Evolutionary conservation across 1,140 invertebrate genomes (phyloP).

Genomic region (Drosophila saltans): DNA sequence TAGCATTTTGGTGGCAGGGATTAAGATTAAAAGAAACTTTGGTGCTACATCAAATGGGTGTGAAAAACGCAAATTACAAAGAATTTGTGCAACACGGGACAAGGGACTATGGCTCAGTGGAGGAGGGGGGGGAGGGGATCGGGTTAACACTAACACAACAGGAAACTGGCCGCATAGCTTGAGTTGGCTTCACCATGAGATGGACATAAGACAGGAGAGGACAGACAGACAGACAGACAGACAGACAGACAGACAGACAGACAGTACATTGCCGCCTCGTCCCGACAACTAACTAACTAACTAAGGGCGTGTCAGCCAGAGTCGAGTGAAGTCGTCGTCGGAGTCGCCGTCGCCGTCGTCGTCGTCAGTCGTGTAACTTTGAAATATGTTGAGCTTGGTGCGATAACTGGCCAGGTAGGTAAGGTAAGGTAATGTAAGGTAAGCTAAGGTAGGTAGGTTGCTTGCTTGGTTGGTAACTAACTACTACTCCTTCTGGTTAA

Average conservation of each 20-base stretch:
- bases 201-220: slow-evolving; percentile 24
- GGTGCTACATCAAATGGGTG: slow-evolving; percentile 79
- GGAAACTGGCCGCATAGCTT: slow-evolving; percentile 73
- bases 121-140: not conserved
- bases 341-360: slow-evolving; percentile 1
- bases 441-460: not conserved
- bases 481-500: slow-evolving; percentile 24
- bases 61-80: slow-evolving; percentile 81
- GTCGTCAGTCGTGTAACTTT: slow-evolving; percentile 75
- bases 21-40: slow-evolving; percentile 71
- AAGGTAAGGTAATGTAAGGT: slow-evolving; percentile 30
- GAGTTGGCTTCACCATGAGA: slow-evolving; percentile 27
- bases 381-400: slow-evolving; percentile 75
- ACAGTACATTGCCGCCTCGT: slow-evolving; percentile 13
- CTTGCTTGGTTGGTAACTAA: slow-evolving; percentile 32
- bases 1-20: slow-evolving; percentile 79
- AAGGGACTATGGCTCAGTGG: too few relatives aligned
- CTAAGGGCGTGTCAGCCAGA: slow-evolving; percentile 73
- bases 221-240: slow-evolving; percentile 13
- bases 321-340: slow-evolving; percentile 32
- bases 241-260: slow-evolving; percentile 25
- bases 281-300: slow-evolving; percentile 60
- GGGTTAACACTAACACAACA: slow-evolving; percentile 39
- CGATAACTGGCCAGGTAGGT: slow-evolving; percentile 76
- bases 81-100: slow-evolving; percentile 52